phyloP scores from a whole-genome alignment of 2,113 vertebrate genomes.

The Atrichornis clamosus region DNA sequence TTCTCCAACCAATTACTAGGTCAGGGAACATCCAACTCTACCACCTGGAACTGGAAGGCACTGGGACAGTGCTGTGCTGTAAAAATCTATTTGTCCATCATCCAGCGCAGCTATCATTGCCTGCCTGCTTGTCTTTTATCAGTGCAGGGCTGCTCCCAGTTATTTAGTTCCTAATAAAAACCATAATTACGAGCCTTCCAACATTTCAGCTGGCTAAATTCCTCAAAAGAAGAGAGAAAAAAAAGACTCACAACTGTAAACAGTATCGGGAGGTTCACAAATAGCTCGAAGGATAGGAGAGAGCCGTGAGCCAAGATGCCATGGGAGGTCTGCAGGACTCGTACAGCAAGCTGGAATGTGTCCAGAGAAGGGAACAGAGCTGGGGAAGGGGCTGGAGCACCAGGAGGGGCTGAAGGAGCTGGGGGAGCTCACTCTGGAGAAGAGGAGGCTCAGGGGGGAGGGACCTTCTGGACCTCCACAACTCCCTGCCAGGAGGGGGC shows the following conservation, averaged over 20 bases:
- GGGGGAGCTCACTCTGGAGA: background rate
- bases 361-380: background rate
- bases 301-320: background rate
- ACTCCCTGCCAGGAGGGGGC: background rate
- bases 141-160: background rate
- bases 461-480: background rate
- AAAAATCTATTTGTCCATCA: background rate
- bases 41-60: background rate
- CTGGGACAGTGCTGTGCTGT: background rate
- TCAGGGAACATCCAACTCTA: background rate
- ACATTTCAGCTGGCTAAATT: background rate
- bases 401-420: background rate
- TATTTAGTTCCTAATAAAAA: background rate
- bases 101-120: background rate
- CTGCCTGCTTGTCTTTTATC: background rate
- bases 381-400: background rate
- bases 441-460: background rate
- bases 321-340: background rate
- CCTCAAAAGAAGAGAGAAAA: background rate
- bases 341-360: background rate
- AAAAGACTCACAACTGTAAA: background rate
- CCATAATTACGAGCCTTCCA: background rate
- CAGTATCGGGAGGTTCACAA: background rate
- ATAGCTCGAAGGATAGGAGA: accelerated
- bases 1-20: background rate